Evolutionary conservation across 1,140 invertebrate species (phyloP).

Genomic region (Pogonus chalceus): DNA sequence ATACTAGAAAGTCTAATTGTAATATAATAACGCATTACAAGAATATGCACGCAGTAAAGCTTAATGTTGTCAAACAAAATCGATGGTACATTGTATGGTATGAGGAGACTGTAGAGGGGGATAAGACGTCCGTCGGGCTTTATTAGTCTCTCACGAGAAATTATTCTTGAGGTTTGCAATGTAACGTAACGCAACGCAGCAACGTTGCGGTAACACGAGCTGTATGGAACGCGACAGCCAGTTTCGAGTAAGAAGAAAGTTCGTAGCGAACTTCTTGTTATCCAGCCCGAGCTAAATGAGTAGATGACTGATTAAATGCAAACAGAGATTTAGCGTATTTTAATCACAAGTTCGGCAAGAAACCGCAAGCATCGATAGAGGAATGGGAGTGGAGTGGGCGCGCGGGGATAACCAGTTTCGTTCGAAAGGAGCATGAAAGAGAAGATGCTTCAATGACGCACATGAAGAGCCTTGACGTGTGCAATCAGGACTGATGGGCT

Average conservation of each 20-base stretch:
- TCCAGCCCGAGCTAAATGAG: background rate
- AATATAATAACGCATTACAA: too few relatives aligned
- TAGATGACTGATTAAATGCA: constrained; percentile 4
- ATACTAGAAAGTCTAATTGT: too few relatives aligned
- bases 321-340: constrained; percentile 6
- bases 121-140: too few relatives aligned
- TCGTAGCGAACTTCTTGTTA: background rate
- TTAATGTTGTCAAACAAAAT: too few relatives aligned
- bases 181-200: background rate
- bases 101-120: too few relatives aligned
- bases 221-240: too few relatives aligned
- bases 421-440: background rate
- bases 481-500: background rate
- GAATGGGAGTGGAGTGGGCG: background rate
- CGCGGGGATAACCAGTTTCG: background rate
- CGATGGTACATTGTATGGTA: too few relatives aligned
- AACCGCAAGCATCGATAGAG: background rate
- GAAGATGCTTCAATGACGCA: background rate
- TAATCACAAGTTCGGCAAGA: constrained; percentile 6
- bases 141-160: background rate
- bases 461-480: background rate
- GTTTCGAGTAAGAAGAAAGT: background rate
- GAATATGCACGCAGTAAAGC: too few relatives aligned
- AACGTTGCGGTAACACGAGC: background rate
- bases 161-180: background rate